Evolutionary conservation across 2,888 invertebrate species (phyloP).

Genomic region (Agrilus mali): DNA sequence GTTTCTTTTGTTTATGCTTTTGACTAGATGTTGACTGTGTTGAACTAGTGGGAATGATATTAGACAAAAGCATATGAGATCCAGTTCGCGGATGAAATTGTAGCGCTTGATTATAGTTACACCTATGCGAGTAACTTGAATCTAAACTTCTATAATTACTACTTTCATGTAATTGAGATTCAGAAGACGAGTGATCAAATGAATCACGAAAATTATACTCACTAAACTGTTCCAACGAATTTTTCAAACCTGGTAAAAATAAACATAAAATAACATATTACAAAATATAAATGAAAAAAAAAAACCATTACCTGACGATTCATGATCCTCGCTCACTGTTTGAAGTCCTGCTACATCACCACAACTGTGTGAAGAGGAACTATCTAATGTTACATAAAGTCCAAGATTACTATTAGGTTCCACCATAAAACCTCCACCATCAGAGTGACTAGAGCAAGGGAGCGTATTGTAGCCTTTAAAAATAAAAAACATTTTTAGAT

Average conservation of each 20-base stretch:
- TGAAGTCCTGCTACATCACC: slow-evolving; percentile 43
- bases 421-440: slow-evolving; percentile 35
- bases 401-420: slow-evolving; percentile 31
- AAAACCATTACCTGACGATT: slow-evolving; percentile 29
- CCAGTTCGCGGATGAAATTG: slow-evolving; percentile 25
- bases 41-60: too few species aligned
- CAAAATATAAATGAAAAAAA: slow-evolving; percentile 3
- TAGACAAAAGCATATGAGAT: too few species aligned
- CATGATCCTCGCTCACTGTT: slow-evolving; percentile 58
- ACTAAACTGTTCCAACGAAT: slow-evolving; percentile 37
- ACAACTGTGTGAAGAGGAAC: slow-evolving; percentile 25
- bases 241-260: slow-evolving; percentile 30
- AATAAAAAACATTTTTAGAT: slow-evolving; percentile 2
- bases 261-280: slow-evolving; percentile 1
- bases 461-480: slow-evolving; percentile 70
- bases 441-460: slow-evolving; percentile 73
- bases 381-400: slow-evolving; percentile 29
- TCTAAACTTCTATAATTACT: slow-evolving; percentile 25
- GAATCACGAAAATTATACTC: slow-evolving; percentile 66
- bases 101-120: slow-evolving; percentile 38
- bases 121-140: slow-evolving; percentile 34
- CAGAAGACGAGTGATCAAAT: slow-evolving; percentile 68
- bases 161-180: slow-evolving; percentile 50
- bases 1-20: too few species aligned
- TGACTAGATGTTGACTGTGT: too few species aligned